Conservation (phyloP, 92 coral and sea anemone genomes). For the Epizoanthus scotinus region DNA sequence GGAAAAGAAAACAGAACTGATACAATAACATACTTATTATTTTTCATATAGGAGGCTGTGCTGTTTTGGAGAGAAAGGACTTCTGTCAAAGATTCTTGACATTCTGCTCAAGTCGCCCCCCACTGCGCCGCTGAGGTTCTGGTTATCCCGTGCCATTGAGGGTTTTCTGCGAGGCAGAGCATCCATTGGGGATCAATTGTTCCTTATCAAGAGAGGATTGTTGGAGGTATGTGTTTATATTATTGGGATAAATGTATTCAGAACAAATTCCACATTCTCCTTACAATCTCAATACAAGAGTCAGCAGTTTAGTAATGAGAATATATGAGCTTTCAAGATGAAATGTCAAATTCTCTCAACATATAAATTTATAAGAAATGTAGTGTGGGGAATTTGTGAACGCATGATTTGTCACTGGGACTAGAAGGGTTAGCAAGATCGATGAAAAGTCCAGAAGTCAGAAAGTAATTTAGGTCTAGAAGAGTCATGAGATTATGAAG, state of each 20-base stretch:
- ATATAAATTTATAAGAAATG: no score
- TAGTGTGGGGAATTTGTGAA: no score
- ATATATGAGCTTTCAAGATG: background rate
- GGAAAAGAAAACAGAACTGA: background rate
- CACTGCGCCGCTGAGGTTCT: constrained; percentile 90
- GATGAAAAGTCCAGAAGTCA: background rate
- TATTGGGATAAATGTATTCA: no score
- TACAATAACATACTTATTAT: no score
- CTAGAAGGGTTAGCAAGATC: background rate
- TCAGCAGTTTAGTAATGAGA: background rate
- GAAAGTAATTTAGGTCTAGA: background rate
- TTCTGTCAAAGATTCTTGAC: constrained; percentile 87
- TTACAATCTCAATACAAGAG: background rate
- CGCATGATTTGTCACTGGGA: no score
- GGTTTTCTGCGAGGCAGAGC: constrained; percentile 98
- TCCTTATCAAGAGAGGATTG: constrained; percentile 94
- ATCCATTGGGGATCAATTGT: constrained; percentile 91
- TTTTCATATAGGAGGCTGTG: constrained; percentile 58
- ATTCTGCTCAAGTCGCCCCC: constrained; percentile 73
- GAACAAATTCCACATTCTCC: background rate
- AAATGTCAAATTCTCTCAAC: no score
- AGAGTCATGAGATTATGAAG: no score
- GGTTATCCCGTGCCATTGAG: constrained; percentile 98
- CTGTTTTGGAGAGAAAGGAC: constrained; percentile 90
- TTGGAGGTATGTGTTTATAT: constrained; percentile 62